These are phyloP conservation scores for Tuta absoluta DNA, from an alignment of 2,888 invertebrate genomes.

Conservation along the genomic window DNA sequence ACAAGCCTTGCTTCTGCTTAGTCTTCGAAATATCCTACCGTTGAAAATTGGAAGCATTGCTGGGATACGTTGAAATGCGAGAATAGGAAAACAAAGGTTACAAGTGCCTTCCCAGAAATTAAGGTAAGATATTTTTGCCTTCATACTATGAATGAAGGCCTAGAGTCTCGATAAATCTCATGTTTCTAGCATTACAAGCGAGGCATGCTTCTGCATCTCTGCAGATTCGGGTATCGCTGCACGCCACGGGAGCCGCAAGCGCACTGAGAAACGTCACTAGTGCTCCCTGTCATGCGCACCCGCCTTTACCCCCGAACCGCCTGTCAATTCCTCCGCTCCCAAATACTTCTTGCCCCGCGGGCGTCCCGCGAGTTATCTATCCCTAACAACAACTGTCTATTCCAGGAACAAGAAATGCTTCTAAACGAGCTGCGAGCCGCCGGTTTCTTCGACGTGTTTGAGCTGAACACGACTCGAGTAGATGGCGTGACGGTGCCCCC, in stretches of 20 bases:
- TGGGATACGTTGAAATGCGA: slow-evolving; percentile 13
- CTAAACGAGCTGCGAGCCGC: slow-evolving; percentile 92
- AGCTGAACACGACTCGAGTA: slow-evolving; percentile 81
- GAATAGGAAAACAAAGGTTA: neutral
- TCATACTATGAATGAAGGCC: slow-evolving; percentile 80
- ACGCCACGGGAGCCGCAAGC: too few species aligned
- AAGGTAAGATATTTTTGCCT: neutral
- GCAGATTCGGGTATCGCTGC: too few species aligned
- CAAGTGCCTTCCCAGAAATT: neutral
- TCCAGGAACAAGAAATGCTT: slow-evolving; percentile 91
- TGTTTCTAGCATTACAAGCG: slow-evolving; percentile 96
- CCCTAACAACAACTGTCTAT: neutral
- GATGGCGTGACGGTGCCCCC: slow-evolving; percentile 44
- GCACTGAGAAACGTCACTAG: too few species aligned
- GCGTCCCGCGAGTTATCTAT: too few species aligned
- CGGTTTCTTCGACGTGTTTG: slow-evolving; percentile 96
- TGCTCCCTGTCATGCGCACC: too few species aligned
- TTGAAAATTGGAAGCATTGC: neutral
- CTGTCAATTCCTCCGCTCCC: too few species aligned
- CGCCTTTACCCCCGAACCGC: too few species aligned
- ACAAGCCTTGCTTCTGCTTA: slow-evolving; percentile 90
- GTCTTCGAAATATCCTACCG: slow-evolving; percentile 85
- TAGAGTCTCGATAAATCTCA: slow-evolving; percentile 96
- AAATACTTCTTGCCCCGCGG: too few species aligned
- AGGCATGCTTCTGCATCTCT: slow-evolving; percentile 89